These are phyloP conservation scores for Epicauta chinensis DNA, from an alignment of 1,140 invertebrate species.

Conservation along the genomic window DNA sequence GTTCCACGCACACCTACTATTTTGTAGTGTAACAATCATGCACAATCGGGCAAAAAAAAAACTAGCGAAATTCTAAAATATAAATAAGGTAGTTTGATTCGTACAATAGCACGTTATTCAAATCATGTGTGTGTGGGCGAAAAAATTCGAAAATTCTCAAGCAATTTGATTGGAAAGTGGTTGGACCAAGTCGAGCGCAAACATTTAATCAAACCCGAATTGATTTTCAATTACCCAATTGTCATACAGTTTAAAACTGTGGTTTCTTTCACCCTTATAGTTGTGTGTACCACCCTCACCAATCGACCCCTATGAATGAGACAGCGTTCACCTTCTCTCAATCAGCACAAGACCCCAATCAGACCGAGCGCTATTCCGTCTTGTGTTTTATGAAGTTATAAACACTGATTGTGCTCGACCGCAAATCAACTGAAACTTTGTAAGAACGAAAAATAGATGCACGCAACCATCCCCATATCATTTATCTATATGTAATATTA, in stretches of 20 bases:
- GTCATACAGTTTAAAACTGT: constrained; percentile 1
- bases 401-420: constrained; percentile 6
- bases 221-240: constrained; percentile 9
- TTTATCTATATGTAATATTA: too few species aligned
- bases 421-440: neutral
- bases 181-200: too few species aligned
- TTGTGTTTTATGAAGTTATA: constrained; percentile 16
- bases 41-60: neutral
- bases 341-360: constrained; percentile 5
- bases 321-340: constrained; percentile 5
- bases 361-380: neutral
- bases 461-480: constrained; percentile 8
- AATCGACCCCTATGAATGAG: constrained; percentile 1
- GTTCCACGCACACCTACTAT: constrained; percentile 27
- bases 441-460: neutral
- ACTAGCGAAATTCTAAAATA: neutral
- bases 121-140: too few species aligned
- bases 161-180: too few species aligned
- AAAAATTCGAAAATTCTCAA: too few species aligned
- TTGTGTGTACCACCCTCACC: neutral
- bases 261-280: neutral
- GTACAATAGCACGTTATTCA: too few species aligned
- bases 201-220: neutral
- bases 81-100: too few species aligned
- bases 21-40: neutral